These are phyloP conservation scores for Ptilonorhynchus violaceus DNA, from an alignment of 2,113 vertebrate genomes.

Conservation along the genomic window DNA sequence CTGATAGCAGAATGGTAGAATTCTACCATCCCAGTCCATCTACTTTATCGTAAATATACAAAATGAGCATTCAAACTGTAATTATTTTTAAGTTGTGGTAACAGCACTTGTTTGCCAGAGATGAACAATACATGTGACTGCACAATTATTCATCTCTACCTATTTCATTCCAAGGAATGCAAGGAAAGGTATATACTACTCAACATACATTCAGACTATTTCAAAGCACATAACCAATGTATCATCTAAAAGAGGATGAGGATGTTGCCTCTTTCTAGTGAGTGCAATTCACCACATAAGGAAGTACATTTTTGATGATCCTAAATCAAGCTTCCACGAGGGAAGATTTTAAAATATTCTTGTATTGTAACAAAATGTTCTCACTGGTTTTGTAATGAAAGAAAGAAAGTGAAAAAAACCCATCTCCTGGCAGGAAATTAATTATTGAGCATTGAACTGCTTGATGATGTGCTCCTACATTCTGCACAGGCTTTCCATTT, in stretches of 20 bases:
- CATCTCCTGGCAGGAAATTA: constrained; percentile 44
- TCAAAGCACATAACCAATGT: not conserved
- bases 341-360: constrained; percentile 44
- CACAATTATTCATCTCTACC: not conserved
- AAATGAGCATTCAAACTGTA: not conserved
- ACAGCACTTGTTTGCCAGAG: not conserved
- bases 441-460: constrained; percentile 26
- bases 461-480: not conserved
- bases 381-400: constrained; percentile 9
- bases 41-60: not conserved
- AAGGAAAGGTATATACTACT: not conserved
- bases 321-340: constrained; percentile 25
- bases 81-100: not conserved
- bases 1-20: not conserved
- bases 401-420: not conserved
- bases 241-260: not conserved
- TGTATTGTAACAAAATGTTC: constrained; percentile 51
- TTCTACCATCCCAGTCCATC: not conserved
- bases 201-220: not conserved
- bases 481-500: constrained; percentile 15
- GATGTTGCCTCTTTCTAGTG: not conserved
- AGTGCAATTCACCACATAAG: not conserved
- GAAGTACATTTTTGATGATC: not conserved
- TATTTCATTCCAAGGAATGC: not conserved
- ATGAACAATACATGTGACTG: not conserved